Evolutionary conservation across 2,797 vertebrate genomes (phyloP), one percentile per base, ranked within the genome.

Genomic region (Schizopygopsis malacanthus): DNA sequence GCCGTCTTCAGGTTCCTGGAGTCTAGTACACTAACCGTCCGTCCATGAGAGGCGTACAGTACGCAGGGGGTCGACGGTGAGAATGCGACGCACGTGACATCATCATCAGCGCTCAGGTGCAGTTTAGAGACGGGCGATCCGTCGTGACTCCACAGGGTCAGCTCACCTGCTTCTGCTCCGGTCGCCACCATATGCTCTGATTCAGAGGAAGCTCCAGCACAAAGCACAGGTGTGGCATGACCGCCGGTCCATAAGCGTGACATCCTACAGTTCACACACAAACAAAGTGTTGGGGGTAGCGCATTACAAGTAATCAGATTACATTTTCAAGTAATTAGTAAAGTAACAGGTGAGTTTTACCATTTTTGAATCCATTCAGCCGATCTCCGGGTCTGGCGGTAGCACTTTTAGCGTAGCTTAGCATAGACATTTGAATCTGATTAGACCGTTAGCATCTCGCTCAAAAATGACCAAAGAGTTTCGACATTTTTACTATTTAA

Each of bases 161-260:
- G 94, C 82, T 96, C 95, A 2, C 98, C 98, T 2, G 91, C 91
- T 91, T 99, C 98, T 0, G 96, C 97, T 1, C 98, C 97, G 0
- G 97, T 98, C 25, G 95, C 97, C 7, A 98, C 92, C 50, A 97
- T 89, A 39, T 95, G 95, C 0, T 97, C 96, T 0, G 91, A 85
- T 88, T 92, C 96, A 0, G 89, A 92, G 3, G 95, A 92, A 1
- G 92, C 93, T 0, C 89, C 89, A 2, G 98, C 93, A 87, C 97
- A 98, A 75, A 99, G 91, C 22, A 99, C 84, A 6, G 97, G 79
- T 18, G 91, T 91, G 9, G 95, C 95, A 85, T 98, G 97, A 11
- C 96, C 97, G 0, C 91, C 95, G 0, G 39, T 87, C 98, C 98
- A 99, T 89, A 89, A 93, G 22, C 86, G 91, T 47, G 97, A 95